Evolutionary conservation across 2,797 vertebrate species (phyloP), one percentile per base, ranked within the genome.

Genomic region (Streptopelia turtur): DNA sequence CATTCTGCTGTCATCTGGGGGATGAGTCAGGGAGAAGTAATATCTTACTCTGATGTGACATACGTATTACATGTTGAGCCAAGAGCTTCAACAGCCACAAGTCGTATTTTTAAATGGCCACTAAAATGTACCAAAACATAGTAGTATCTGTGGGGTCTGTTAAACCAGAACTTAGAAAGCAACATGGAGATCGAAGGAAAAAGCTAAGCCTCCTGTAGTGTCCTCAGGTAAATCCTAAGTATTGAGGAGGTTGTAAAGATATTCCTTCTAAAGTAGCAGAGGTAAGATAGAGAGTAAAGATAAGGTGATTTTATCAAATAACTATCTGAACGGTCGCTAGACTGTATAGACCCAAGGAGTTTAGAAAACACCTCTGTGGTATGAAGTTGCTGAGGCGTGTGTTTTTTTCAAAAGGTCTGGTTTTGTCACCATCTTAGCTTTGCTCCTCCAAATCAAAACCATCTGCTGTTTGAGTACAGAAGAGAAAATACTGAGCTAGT

Each of bases 1-100:
- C 5, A 4, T 9, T 2, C 41, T 47, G 1, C 60, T 52, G 33
- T n/a, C 23, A 0, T 13, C 6, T 37, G 21, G 18, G 30, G 30
- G 10, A 20, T 17, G 35, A 43, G 59, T 1, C 12, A 43, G 39
- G 16, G 5, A 64, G 50, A 43, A 75, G 11, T 4, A 33, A 2
- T 24, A 9, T 5, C 28, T 10, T 31, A 6, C 35, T 61, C 47
- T 77, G 49, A 16, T 13, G 3, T 82, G 41, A 20, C 12, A 2
- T 8, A 3, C 0, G 1, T 56, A 10, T 35, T 59, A 22, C n/a
- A 3, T 2, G 11, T 17, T 61, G 37, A 77, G 59, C 49, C 25
- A 35, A n/a, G 35, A 65, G 14, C 49, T 68, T 78, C 14, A 41
- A 65, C 22, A 41, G 70, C 43, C 24, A 69, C 9, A 55, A 43